Base-by-base conservation (phyloP, 2,797 vertebrate species). In the Lepilemur ruficaudatus region DNA sequence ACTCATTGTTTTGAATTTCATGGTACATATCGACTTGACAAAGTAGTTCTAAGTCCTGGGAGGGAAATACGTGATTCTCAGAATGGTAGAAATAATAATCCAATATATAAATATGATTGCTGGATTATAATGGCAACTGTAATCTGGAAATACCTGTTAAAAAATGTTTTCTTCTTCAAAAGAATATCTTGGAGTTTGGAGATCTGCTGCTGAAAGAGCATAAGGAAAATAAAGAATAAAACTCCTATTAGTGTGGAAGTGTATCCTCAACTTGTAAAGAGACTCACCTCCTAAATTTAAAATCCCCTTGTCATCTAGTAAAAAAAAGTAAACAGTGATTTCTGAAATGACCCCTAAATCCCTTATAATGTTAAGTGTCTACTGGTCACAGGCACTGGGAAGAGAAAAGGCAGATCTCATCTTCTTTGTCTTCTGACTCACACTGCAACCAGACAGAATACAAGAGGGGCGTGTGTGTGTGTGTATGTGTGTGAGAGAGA, bases 341-440 rank as follows among this genome's bases (percentile, higher is more conserved):
- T 89, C 82, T 89, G 43, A 85, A 78, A 88, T 35, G 43, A 41
- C 32, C 2, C 65, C 72, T 38, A 72, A 82, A 80, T 91, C 76
- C 35, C 89, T 78, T 41, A 32, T n/a, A 63, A 75, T 94, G 22
- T 35, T 79, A 23, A 61, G 0, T 92, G 13, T 46, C 50, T 96
- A 23, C 57, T 50, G 91, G 85, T 82, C 59, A 52, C 79, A 72
- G 75, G 67, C 35, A 32, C 20, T 78, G 79, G 78, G n/a, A 94
- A 76, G 86, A 76, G 25, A 91, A 89, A 85, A 85, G n/a, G 67
- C 22, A 83, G 75, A 63, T 69, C 28, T 55, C 41, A 20, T 87
- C 63, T 48, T 86, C 65, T 95, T 94, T 48, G 81, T 81, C 87
- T 89, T 94, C 81, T 92, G 85, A 96, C 57, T 89, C 67, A 80